phyloP scores from a whole-genome alignment of 1,140 invertebrate genomes.

The Bombus confusus region DNA sequence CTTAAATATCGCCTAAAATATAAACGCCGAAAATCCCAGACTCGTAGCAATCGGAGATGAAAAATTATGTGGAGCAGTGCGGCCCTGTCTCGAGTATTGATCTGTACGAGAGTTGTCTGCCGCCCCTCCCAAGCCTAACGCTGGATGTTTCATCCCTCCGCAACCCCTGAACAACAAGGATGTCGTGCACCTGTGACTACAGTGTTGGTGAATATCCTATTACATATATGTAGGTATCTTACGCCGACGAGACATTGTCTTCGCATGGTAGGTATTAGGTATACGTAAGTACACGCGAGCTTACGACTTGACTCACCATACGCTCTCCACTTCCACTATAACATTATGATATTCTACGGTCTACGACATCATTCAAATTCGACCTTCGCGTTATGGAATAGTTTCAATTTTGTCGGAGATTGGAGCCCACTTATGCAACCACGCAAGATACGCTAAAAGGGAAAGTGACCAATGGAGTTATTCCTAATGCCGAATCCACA shows the following conservation, averaged over 20 bases:
- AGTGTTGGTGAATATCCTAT: conserved; percentile 41
- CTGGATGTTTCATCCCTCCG: conserved; percentile 55
- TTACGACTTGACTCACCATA: not conserved
- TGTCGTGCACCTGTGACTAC: conserved; percentile 57
- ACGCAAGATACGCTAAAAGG: conserved; percentile 25
- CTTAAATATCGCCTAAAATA: not conserved
- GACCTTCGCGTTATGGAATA: not conserved
- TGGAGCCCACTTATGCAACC: not conserved
- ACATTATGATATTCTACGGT: not conserved
- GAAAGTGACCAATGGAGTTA: not conserved
- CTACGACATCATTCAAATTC: conserved; percentile 10
- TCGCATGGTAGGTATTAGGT: too few relatives aligned
- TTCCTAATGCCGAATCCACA: not conserved
- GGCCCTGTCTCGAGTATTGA: conserved; percentile 68
- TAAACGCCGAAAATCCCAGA: not conserved
- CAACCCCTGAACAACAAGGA: conserved; percentile 50
- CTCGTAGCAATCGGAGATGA: not conserved
- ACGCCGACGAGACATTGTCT: conserved; percentile 17
- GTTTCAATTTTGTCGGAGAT: conserved; percentile 17
- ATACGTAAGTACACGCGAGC: not conserved
- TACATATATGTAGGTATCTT: conserved; percentile 33
- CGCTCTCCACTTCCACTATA: not conserved
- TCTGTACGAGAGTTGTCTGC: conserved; percentile 65
- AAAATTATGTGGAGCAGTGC: conserved; percentile 40
- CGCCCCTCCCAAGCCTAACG: conserved; percentile 49